Evolutionary conservation across 2,888 invertebrate genomes (phyloP), one percentile per base, ranked within the genome.

Genomic region (Syrista parreyssii): DNA sequence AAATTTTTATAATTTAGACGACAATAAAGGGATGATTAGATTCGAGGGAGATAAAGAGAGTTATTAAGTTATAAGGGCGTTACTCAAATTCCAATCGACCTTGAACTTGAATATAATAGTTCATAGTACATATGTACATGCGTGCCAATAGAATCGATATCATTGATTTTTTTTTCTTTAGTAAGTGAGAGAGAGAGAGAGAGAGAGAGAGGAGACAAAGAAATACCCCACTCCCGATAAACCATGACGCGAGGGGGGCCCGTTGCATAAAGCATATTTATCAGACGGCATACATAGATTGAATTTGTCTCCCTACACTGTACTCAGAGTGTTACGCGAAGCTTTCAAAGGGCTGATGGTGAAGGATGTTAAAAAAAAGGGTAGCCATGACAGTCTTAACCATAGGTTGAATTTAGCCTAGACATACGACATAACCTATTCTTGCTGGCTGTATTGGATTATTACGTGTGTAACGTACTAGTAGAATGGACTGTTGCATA

Each of bases 181-280:
- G 69, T 73, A 73, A 34, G 69, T 72, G 75, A 23, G 83, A 84
- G 81, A 82, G 80, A 82, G 84, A 84, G 78, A 73, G 40, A 71
- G 36, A 75, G 68, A 40, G 68, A 40, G 75, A 55, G 75, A 82
- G 81, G 79, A 81, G 80, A 76, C 79, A 69, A 77, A 77, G 79
- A 80, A 84, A 82, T 81, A 84, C 82, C 82, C 92, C 92, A 80
- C 40, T 84, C 69, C 81, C 82, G 83, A 79, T 81, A 83, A 86
- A 89, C 91, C 89, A 73, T 74, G 68, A 69, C 68, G 84, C 86
- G 86, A 86, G 89, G 90, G 91, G 55, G 55, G 23, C 9, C 23
- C 55, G 55, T 55, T 55, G 55, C 23, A 55, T 32, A 89, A 80
- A 81, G 82, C 75, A 78, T 78, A 78, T 78, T 78, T 75, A 55